phyloP scores from a whole-genome alignment of 2,797 vertebrate genomes.

The Mionectes olivaceus region DNA sequence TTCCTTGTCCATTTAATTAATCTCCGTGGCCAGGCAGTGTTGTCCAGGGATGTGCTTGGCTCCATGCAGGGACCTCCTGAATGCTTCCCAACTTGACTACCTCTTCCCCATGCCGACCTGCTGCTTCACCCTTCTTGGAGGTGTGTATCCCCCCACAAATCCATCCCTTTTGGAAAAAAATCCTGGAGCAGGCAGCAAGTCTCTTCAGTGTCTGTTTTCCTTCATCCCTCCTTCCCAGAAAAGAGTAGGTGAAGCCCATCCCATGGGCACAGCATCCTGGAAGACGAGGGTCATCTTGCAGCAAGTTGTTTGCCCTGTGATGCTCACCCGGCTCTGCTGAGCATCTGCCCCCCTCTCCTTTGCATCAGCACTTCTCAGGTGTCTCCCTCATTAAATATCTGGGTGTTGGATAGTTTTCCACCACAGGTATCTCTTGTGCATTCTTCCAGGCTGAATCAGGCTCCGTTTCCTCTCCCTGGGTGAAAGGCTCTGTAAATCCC shows the following conservation, averaged over 20 bases:
- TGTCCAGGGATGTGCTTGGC: not conserved
- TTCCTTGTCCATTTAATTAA: not conserved
- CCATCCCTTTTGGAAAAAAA: not conserved
- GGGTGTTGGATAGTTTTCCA: not conserved
- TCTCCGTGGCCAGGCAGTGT: not conserved
- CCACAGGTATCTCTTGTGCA: not conserved
- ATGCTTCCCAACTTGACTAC: fast-evolving
- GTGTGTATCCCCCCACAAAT: not conserved
- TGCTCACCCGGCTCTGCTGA: not conserved
- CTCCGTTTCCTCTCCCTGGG: not conserved
- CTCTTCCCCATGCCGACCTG: not conserved
- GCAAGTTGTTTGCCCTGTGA: not conserved
- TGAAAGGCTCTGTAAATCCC: slow-evolving; percentile 20
- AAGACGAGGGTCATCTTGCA: not conserved
- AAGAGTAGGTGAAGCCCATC: not conserved
- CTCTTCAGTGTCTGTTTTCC: not conserved
- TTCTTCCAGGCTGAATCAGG: slow-evolving; percentile 49
- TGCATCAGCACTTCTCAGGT: not conserved
- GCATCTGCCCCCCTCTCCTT: not conserved
- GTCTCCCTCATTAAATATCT: not conserved
- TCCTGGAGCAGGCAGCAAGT: not conserved
- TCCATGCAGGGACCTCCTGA: not conserved
- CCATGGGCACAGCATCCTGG: fast-evolving
- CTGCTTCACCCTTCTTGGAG: not conserved
- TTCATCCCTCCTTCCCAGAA: not conserved